These are phyloP conservation scores for Oryzaephilus surinamensis DNA, from an alignment of 1,140 invertebrate genomes.

Conservation along the genomic window DNA sequence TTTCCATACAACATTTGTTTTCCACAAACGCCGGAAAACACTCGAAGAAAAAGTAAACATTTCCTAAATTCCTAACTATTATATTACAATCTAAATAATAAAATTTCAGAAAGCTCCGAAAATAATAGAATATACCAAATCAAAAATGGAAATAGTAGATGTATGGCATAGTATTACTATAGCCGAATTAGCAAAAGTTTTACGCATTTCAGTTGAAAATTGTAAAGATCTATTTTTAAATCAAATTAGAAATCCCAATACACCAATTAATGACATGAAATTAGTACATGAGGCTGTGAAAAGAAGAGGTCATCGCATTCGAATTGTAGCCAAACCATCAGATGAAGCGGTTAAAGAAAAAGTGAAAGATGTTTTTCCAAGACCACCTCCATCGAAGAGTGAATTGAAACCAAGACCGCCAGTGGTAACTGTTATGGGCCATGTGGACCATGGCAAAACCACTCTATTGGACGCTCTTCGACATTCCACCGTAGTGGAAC, in stretches of 20 bases:
- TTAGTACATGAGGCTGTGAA: slow-evolving; percentile 23
- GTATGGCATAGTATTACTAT: slow-evolving; percentile 75
- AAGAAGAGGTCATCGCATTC: slow-evolving; percentile 28
- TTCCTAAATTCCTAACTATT: neutral
- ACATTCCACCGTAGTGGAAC: slow-evolving; percentile 72
- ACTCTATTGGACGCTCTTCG: slow-evolving; percentile 87
- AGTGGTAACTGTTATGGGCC: slow-evolving; percentile 97
- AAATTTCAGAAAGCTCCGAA: slow-evolving; percentile 39
- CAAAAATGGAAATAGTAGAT: slow-evolving; percentile 42
- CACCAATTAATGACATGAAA: slow-evolving; percentile 26
- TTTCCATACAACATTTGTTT: slow-evolving; percentile 21
- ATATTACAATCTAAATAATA: neutral
- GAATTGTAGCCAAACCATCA: slow-evolving; percentile 24
- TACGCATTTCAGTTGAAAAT: slow-evolving; percentile 41
- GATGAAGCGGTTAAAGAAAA: slow-evolving; percentile 18
- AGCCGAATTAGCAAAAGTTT: slow-evolving; percentile 51
- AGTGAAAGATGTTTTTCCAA: slow-evolving; percentile 27
- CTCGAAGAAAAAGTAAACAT: slow-evolving; percentile 37
- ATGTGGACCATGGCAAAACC: slow-evolving; percentile 99
- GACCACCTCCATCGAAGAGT: slow-evolving; percentile 48
- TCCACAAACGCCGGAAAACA: slow-evolving; percentile 38
- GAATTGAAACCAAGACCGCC: slow-evolving; percentile 62
- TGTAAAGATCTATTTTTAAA: slow-evolving; percentile 29
- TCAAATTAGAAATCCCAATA: slow-evolving; percentile 21
- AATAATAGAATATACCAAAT: slow-evolving; percentile 43